Evolutionary conservation across 2,113 vertebrate species (phyloP).

Genomic region (Rhinolophus ferrumequinum): DNA sequence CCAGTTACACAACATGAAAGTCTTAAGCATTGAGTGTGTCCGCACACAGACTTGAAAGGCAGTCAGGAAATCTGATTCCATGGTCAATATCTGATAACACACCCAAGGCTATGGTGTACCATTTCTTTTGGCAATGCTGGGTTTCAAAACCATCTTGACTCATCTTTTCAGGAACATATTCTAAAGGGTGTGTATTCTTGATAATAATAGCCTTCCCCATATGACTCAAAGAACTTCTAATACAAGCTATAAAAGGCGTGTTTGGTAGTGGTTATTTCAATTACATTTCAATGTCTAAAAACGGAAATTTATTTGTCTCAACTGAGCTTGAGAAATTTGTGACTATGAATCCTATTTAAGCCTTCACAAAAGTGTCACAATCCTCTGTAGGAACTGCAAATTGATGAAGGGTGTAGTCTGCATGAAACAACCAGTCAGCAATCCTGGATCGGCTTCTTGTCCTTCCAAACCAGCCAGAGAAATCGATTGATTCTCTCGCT

Average conservation of each 20-base stretch:
- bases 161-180: neutral
- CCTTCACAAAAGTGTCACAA: neutral
- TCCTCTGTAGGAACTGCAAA: neutral
- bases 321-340: neutral
- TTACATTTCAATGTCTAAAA: neutral
- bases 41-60: neutral
- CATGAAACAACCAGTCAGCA: neutral
- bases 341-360: neutral
- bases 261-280: neutral
- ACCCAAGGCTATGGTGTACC: neutral
- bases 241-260: neutral
- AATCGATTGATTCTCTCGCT: neutral
- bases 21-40: neutral
- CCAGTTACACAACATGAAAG: neutral
- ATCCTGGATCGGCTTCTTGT: neutral
- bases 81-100: too few species aligned
- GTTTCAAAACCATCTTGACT: neutral
- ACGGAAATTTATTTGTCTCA: neutral
- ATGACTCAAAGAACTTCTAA: neutral
- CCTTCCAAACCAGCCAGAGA: neutral
- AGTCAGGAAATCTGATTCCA: neutral
- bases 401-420: neutral
- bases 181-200: neutral
- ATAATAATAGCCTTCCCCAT: neutral
- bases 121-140: neutral